Conservation (phyloP, 2,113 vertebrate genomes). For the Pelecanus crispus region DNA sequence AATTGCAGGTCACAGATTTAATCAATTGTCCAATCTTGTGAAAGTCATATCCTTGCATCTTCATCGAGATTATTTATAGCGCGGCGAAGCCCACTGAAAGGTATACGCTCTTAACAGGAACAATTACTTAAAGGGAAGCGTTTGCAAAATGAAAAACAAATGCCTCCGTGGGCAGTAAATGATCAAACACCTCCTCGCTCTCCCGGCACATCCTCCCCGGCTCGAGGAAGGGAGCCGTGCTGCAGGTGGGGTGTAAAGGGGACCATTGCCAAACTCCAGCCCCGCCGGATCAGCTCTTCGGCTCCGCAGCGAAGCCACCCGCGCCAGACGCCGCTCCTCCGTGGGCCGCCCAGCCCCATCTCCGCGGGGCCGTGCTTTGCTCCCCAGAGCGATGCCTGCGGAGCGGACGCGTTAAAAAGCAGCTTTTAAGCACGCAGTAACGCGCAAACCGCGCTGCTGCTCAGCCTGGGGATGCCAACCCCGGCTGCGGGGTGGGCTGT, state of each 20-base stretch:
- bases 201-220: neutral
- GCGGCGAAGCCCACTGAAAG: constrained; percentile 66
- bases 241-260: neutral
- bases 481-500: neutral
- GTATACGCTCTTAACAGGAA: constrained; percentile 74
- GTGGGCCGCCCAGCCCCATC: neutral
- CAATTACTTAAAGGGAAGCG: constrained; percentile 78
- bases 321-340: neutral
- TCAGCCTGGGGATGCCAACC: neutral
- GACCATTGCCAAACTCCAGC: neutral
- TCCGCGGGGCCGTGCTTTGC: neutral
- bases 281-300: fast-evolving
- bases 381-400: neutral
- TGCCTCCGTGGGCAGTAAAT: constrained; percentile 65
- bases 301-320: neutral
- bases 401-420: neutral
- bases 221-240: neutral
- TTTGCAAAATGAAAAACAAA: constrained; percentile 77
- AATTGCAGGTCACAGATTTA: constrained; percentile 96
- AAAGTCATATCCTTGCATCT: constrained; percentile 94
- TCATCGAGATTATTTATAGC: constrained; percentile 96
- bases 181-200: constrained; percentile 45
- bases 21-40: constrained; percentile 96
- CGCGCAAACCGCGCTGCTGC: neutral
- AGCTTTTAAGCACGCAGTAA: neutral